Conservation (phyloP, 2,113 vertebrate species). For the Orycteropus afer region DNA sequence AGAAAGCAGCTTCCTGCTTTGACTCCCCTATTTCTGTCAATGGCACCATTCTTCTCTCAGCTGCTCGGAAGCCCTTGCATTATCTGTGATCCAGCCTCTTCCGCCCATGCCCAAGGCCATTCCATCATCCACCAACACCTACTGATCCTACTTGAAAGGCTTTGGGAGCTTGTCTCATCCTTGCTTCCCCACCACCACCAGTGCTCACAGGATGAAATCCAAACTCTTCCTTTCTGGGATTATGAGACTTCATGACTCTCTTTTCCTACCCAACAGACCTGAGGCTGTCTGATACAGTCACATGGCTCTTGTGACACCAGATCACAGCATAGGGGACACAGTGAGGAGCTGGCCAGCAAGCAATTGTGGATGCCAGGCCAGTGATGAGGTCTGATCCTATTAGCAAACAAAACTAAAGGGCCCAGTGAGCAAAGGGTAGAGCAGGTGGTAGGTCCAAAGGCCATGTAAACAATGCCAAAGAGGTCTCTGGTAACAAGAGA, state of each 20-base stretch:
- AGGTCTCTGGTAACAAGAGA: not conserved
- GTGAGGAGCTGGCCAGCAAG: not conserved
- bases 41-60: not conserved
- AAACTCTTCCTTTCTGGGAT: not conserved
- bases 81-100: not conserved
- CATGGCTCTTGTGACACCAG: not conserved
- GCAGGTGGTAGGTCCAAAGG: not conserved
- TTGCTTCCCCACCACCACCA: not conserved
- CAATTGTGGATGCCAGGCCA: not conserved
- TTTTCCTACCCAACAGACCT: not conserved
- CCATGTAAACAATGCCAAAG: not conserved
- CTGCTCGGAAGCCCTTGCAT: not conserved
- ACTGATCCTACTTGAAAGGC: not conserved
- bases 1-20: not conserved
- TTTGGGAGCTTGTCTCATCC: too few relatives aligned
- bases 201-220: not conserved
- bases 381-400: not conserved
- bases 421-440: constrained; percentile 23
- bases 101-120: not conserved
- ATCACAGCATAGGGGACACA: not conserved
- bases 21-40: constrained; percentile 15
- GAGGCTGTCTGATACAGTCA: not conserved
- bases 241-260: not conserved
- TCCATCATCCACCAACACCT: not conserved
- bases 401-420: constrained; percentile 44